Conservation (phyloP, 2,888 invertebrate genomes). For the Caenorhabditis virilis region DNA sequence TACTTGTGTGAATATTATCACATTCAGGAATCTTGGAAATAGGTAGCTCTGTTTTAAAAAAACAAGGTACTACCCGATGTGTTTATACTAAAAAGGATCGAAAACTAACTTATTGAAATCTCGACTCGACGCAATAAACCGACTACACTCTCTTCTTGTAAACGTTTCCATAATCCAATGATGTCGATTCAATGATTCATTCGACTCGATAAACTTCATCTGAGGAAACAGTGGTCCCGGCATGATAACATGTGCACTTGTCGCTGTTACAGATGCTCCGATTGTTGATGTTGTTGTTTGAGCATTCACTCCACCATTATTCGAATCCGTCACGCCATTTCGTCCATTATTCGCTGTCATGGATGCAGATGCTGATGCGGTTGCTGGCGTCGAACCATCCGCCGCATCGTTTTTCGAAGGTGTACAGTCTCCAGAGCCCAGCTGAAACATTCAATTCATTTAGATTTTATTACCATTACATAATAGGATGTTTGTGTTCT, state of each 20-base stretch:
- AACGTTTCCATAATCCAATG: slow-evolving; percentile 88
- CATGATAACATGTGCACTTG: slow-evolving; percentile 12
- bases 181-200: slow-evolving; percentile 46
- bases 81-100: no score
- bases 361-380: slow-evolving; percentile 4
- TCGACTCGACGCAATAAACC: slow-evolving; percentile 55
- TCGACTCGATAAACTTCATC: slow-evolving; percentile 34
- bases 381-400: slow-evolving; percentile 6
- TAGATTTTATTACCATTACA: no score
- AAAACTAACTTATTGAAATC: slow-evolving; percentile 56
- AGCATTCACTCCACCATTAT: neutral
- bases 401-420: slow-evolving; percentile 19
- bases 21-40: no score
- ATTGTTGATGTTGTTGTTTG: neutral
- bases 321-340: neutral
- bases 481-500: no score
- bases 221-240: slow-evolving; percentile 38
- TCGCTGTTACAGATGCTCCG: slow-evolving; percentile 14
- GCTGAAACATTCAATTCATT: slow-evolving; percentile 8
- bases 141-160: slow-evolving; percentile 84
- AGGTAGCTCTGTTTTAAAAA: no score
- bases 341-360: slow-evolving; percentile 2
- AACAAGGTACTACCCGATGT: no score
- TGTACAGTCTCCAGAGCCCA: slow-evolving; percentile 27
- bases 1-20: no score